Evolutionary conservation across 53 echinoderm and acorn worm genomes (phyloP).

Genomic region (Holothuria scabra): DNA sequence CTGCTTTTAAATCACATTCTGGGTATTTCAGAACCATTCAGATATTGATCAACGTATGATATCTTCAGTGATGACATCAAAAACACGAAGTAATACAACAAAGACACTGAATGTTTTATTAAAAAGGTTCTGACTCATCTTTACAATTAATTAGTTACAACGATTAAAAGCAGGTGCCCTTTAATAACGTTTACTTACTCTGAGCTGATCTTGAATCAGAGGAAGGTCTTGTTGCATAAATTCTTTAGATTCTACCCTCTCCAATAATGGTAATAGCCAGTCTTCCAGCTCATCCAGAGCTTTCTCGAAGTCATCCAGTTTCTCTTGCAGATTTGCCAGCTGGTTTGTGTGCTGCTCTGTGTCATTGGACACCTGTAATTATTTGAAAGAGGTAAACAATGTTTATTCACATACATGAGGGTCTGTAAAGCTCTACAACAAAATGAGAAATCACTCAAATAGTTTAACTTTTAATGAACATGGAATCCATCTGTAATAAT

Average conservation of each 20-base stretch:
- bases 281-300: conserved; percentile 90
- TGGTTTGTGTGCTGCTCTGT: conserved; percentile 80
- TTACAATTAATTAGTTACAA: too few species aligned
- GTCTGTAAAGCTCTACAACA: background rate
- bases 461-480: background rate
- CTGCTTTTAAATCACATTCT: too few species aligned
- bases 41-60: too few species aligned
- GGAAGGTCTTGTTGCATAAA: conserved; percentile 90
- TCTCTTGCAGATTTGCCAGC: conserved; percentile 69
- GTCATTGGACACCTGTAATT: conserved; percentile 67
- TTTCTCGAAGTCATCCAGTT: conserved; percentile 88
- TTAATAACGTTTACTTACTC: conserved; percentile 53
- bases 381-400: too few species aligned
- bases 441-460: background rate
- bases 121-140: too few species aligned
- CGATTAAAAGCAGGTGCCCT: too few species aligned
- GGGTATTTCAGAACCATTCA: too few species aligned
- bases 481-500: too few species aligned
- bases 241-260: conserved; percentile 74
- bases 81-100: too few species aligned
- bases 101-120: too few species aligned
- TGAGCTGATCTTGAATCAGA: conserved; percentile 77
- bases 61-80: too few species aligned
- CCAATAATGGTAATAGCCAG: conserved; percentile 87
- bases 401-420: background rate